These are phyloP conservation scores for Planiliza haematocheilus DNA, from an alignment of 2,113 vertebrate species.

Conservation along the genomic window DNA sequence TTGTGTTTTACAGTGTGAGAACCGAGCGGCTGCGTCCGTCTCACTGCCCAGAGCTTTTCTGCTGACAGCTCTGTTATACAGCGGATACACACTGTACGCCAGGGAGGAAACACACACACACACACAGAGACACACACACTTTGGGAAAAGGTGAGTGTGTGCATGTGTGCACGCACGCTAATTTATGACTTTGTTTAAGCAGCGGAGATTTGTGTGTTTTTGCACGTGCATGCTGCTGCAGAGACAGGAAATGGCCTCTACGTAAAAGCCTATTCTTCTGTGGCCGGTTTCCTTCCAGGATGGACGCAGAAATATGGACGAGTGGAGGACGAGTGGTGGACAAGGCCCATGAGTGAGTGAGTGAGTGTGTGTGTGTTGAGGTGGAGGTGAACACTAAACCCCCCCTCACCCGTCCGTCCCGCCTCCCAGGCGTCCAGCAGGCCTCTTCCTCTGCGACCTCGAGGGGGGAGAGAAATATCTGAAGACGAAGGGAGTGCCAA, in stretches of 20 bases:
- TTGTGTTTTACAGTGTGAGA: conserved; percentile 48
- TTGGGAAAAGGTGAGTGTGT: conserved; percentile 31
- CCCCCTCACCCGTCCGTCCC: conserved; percentile 7
- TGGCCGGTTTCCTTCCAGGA: conserved; percentile 80
- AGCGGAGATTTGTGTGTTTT: conserved; percentile 52
- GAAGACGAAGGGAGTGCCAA: conserved; percentile 63
- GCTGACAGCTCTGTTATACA: conserved; percentile 69
- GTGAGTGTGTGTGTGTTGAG: conserved; percentile 35
- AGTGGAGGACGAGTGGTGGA: not conserved
- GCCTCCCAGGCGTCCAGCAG: conserved; percentile 15
- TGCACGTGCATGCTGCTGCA: conserved; percentile 41
- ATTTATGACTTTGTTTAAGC: conserved; percentile 58
- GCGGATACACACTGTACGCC: conserved; percentile 58
- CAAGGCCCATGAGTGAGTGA: conserved; percentile 3
- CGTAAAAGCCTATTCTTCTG: conserved; percentile 82
- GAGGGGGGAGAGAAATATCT: conserved; percentile 56
- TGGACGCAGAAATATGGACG: conserved; percentile 63
- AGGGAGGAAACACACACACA: conserved; percentile 59
- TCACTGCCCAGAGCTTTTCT: conserved; percentile 49
- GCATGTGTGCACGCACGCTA: conserved; percentile 11
- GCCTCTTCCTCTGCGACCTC: conserved; percentile 68
- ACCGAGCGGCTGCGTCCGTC: conserved; percentile 15
- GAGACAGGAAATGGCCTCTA: conserved; percentile 74
- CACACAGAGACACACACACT: conserved; percentile 42
- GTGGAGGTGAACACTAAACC: conserved; percentile 52